A percentile compares a stretch with the other conserved stretches of the same genome.
Evolutionary conservation across 2,888 invertebrate species (phyloP).

Genomic region (Oxytorus armatus): DNA sequence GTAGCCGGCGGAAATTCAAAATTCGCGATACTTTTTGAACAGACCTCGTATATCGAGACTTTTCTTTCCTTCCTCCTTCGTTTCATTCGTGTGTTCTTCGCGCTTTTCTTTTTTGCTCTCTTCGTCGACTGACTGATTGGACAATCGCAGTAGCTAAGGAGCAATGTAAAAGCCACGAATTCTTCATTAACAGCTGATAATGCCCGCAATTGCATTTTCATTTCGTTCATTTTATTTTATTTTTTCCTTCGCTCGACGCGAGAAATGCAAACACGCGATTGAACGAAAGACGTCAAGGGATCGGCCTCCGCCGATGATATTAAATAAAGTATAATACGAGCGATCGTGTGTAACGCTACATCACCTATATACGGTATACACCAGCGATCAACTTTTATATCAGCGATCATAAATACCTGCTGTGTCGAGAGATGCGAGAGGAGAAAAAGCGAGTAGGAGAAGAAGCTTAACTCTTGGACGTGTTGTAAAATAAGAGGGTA

Average conservation of each 20-base stretch:
- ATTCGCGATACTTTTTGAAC: no score
- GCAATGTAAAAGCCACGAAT: slow-evolving; percentile 41
- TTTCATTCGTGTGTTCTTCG: slow-evolving; percentile 51
- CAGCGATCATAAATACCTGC: slow-evolving; percentile 62
- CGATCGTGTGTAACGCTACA: slow-evolving; percentile 34
- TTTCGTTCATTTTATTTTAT: neutral
- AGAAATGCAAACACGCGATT: slow-evolving; percentile 34
- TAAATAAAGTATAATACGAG: slow-evolving; percentile 47
- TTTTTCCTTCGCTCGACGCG: no score
- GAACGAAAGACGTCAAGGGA: no score
- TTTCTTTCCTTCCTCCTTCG: slow-evolving; percentile 60
- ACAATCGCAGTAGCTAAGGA: neutral
- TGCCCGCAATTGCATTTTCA: no score
- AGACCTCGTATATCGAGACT: neutral
- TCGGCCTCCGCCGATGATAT: slow-evolving; percentile 39
- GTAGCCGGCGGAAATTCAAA: no score
- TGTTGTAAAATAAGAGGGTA: slow-evolving; percentile 59
- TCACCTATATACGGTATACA: slow-evolving; percentile 23
- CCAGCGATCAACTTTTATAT: slow-evolving; percentile 61
- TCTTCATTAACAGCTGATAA: slow-evolving; percentile 1
- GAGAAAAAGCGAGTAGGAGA: no score
- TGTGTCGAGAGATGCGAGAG: slow-evolving; percentile 8
- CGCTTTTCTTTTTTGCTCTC: slow-evolving; percentile 21
- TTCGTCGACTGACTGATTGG: slow-evolving; percentile 24
- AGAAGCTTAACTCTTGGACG: slow-evolving; percentile 44